These are phyloP conservation scores for Halocaridina rubra DNA, from an alignment of 2,888 invertebrate species.

Conservation along the genomic window DNA sequence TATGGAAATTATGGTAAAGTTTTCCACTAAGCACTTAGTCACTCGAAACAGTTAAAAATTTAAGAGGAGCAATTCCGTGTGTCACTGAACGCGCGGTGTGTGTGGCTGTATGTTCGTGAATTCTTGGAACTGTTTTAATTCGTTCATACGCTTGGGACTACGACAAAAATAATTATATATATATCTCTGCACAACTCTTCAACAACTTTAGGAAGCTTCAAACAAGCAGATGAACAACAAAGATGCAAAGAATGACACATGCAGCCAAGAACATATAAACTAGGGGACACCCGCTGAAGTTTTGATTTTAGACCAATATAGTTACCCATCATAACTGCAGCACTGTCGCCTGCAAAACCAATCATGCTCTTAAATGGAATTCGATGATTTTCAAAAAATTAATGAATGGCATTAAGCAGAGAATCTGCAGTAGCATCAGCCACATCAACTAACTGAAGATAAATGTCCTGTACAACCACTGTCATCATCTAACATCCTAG, in stretches of 20 bases:
- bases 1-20: too few relatives aligned
- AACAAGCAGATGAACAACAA: constrained; percentile 10
- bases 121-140: too few relatives aligned
- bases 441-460: not conserved
- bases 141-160: too few relatives aligned
- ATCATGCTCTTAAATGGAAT: not conserved
- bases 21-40: too few relatives aligned
- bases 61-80: too few relatives aligned
- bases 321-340: not conserved
- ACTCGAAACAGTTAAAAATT: too few relatives aligned
- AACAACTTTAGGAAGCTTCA: not conserved
- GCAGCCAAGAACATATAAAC: constrained; percentile 4
- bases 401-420: not conserved
- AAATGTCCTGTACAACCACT: not conserved
- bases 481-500: not conserved
- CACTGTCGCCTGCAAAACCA: not conserved
- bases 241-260: not conserved
- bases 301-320: not conserved
- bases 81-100: too few relatives aligned
- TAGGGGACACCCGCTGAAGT: constrained; percentile 13
- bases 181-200: constrained; percentile 5
- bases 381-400: not conserved
- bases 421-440: constrained; percentile 1
- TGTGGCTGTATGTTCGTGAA: too few relatives aligned
- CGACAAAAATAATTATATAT: too few relatives aligned